Conservation (phyloP, 1,140 invertebrate species). For the Bradynema listronoti region DNA sequence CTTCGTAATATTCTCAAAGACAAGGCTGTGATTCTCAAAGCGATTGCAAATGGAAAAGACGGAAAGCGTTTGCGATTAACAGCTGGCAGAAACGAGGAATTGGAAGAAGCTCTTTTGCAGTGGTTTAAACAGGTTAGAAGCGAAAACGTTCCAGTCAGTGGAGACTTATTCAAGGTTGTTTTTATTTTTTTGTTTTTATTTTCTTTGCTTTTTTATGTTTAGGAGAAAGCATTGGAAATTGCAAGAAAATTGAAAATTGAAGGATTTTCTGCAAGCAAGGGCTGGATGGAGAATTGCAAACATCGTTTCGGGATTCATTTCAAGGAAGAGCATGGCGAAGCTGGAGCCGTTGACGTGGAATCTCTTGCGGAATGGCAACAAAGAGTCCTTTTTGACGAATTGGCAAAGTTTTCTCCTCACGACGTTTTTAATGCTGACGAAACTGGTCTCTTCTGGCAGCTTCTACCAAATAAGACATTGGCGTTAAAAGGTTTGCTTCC, state of each 20-base stretch:
- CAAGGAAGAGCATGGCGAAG: too few species aligned
- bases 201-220: too few species aligned
- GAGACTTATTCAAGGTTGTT: neutral
- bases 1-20: neutral
- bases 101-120: neutral
- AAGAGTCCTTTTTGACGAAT: too few species aligned
- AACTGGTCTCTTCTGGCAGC: slow-evolving; percentile 4
- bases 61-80: neutral
- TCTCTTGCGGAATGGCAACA: too few species aligned
- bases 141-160: neutral
- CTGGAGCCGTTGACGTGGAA: too few species aligned
- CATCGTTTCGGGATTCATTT: too few species aligned
- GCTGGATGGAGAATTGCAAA: too few species aligned
- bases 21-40: slow-evolving; percentile 5
- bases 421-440: slow-evolving; percentile 11
- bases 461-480: neutral
- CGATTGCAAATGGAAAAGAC: neutral
- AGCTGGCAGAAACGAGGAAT: neutral
- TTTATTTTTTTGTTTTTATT: neutral
- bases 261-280: too few species aligned
- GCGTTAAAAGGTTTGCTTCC: slow-evolving; percentile 1
- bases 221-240: too few species aligned
- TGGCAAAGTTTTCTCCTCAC: neutral
- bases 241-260: too few species aligned
- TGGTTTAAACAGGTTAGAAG: neutral